Conservation (phyloP, 35 echinoderm and acorn worm genomes). For the Ophiothrix spiculata region DNA sequence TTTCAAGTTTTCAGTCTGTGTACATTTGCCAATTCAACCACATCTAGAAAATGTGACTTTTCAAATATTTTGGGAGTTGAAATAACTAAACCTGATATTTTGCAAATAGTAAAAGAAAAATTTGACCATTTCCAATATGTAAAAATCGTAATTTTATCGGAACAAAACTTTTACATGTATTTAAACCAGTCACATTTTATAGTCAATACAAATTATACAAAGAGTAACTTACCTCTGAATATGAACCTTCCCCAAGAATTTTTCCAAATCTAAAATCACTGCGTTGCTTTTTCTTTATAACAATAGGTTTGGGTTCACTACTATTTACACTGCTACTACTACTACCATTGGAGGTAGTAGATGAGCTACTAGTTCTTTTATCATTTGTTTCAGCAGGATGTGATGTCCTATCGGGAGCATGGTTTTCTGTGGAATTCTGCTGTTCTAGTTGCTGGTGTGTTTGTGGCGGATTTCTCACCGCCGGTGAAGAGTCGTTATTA, state of each 20-base stretch:
- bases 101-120: neutral
- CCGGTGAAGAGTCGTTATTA: neutral
- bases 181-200: too few relatives aligned
- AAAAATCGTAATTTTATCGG: too few relatives aligned
- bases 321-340: neutral
- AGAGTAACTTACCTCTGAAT: conserved; percentile 91
- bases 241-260: conserved; percentile 94
- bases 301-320: neutral
- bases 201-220: too few relatives aligned
- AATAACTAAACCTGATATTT: neutral
- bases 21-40: too few relatives aligned
- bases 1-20: too few relatives aligned
- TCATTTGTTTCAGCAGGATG: neutral
- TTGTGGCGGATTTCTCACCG: neutral
- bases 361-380: neutral
- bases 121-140: too few relatives aligned
- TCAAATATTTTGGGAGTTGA: too few relatives aligned
- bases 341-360: neutral
- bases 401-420: neutral
- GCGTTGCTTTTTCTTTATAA: conserved; percentile 64
- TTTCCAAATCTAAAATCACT: conserved; percentile 93
- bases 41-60: too few relatives aligned
- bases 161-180: neutral
- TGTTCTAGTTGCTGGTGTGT: neutral
- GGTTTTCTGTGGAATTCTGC: neutral